Base-by-base conservation (phyloP, 1,140 invertebrate genomes). In the Tetragnatha versicolor region DNA sequence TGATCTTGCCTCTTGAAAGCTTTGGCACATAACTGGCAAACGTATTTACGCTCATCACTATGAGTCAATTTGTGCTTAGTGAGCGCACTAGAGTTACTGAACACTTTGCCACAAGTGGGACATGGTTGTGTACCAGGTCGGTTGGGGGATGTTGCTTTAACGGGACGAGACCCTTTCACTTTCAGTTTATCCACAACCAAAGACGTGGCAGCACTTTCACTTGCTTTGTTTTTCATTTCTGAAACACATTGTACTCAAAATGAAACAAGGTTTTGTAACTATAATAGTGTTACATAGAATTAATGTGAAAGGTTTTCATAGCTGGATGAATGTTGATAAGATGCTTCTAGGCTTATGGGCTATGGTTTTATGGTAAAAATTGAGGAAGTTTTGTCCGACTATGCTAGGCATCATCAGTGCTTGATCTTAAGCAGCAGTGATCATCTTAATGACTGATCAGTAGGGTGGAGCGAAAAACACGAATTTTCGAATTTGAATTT, bases 1-100 rank as follows among this genome's bases (percentile, higher is more conserved):
- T 98, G 97, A 89, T 98, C 97, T 88, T 98, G 96, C 86, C 96
- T 90, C 88, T 98, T 98, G 89, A 98, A 98, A 81, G 96, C 96
- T 88, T 98, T 98, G 69, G 93, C 91, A 87, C 97, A 98, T 85
- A 97, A 92, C 82, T 90, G 91, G 87, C 97, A 98, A 78, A 96
- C 92, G 87, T 98, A 98, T 88, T 97, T 97, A 83, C 97, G 87
- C 85, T 98, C 96, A 87, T 98, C 96, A 87, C 95, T 97, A 89
- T 98, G 97, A 81, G 96, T 98, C 86, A 98, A 88, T 87, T 96
- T 97, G 89, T 98, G 97, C 87, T 98, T 98, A 70, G 96, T 96
- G 83, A 98, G 89, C 58, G 97, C 96, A 83, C 95, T 97, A 82
- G 95, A 95, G 87, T 98, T 98, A 84, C 94, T 95, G 88, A 98